Evolutionary conservation across 2,797 vertebrate species (phyloP).

Genomic region (Euphonia xanthogaster): DNA sequence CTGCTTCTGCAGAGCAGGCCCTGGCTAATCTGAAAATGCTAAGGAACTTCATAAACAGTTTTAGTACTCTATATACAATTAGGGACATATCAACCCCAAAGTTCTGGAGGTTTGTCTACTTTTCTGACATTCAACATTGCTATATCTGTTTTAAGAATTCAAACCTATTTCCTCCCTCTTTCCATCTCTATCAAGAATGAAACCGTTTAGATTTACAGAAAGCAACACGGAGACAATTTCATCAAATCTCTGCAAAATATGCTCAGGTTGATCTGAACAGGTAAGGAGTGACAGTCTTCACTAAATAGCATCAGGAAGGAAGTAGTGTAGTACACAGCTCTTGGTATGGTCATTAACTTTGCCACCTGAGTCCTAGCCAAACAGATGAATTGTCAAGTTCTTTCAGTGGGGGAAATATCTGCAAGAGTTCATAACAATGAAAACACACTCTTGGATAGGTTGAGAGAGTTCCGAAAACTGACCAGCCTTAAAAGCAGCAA

Average conservation of each 20-base stretch:
- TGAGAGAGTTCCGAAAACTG: neutral
- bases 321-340: neutral
- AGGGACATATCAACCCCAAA: constrained; percentile 42
- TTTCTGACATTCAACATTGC: neutral
- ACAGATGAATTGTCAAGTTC: neutral
- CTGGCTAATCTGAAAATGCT: neutral
- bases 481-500: neutral
- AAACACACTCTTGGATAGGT: neutral
- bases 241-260: neutral
- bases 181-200: neutral
- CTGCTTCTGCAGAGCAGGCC: neutral
- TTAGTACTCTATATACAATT: constrained; percentile 10
- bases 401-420: neutral
- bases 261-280: neutral
- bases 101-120: neutral
- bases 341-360: neutral
- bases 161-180: neutral
- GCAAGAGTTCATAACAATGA: neutral
- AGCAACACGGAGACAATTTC: neutral
- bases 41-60: constrained; percentile 2
- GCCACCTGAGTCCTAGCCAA: neutral
- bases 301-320: neutral
- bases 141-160: neutral
- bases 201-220: neutral
- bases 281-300: neutral